Conservation (phyloP, 2,113 vertebrate species). For the Neoarius graeffei region DNA sequence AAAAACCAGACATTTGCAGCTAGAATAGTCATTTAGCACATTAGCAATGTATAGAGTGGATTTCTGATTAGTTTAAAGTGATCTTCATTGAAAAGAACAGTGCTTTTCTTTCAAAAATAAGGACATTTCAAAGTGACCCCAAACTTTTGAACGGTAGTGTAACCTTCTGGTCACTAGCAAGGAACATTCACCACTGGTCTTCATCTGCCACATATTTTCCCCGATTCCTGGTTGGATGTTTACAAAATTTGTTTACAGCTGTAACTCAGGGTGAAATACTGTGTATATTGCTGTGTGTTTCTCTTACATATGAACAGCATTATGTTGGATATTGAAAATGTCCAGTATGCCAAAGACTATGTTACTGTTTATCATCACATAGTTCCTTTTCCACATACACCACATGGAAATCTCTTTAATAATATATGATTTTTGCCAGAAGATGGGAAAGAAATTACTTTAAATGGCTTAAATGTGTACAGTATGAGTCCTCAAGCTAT, state of each 20-base stretch:
- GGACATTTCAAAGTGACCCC: too few species aligned
- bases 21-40: too few species aligned
- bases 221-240: slow-evolving; percentile 1
- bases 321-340: neutral
- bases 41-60: too few species aligned
- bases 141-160: too few species aligned
- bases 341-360: neutral
- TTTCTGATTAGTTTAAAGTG: too few species aligned
- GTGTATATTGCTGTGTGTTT: neutral
- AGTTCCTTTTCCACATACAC: neutral
- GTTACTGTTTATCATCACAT: neutral
- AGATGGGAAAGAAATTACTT: neutral
- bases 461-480: neutral
- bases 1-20: too few species aligned
- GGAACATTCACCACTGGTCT: neutral
- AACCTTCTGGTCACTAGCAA: neutral
- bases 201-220: slow-evolving; percentile 4
- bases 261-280: neutral
- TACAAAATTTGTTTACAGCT: slow-evolving; percentile 23
- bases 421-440: neutral
- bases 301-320: neutral
- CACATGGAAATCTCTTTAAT: too few species aligned
- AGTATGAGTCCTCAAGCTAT: neutral
- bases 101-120: too few species aligned
- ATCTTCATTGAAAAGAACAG: too few species aligned